A percentile compares a stretch with the other conserved stretches of the same genome.
These are phyloP conservation scores for Sebastiscus albofasciatus DNA, from an alignment of 2,797 vertebrate genomes.

Conservation along the genomic window DNA sequence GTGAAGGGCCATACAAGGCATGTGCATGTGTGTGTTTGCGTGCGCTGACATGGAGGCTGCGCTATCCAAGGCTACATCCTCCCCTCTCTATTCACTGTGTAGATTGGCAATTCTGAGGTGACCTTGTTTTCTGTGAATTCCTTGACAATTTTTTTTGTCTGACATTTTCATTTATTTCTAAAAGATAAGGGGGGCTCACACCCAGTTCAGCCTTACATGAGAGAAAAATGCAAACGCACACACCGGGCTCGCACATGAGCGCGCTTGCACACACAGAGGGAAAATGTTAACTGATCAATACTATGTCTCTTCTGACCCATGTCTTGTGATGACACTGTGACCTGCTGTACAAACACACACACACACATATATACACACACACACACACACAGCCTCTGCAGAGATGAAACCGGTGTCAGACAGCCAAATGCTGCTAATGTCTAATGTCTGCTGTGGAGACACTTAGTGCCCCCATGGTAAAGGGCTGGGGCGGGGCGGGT, in stretches of 20 bases:
- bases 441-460: conserved; percentile 83
- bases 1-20: conserved; percentile 27
- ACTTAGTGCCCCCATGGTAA: conserved; percentile 85
- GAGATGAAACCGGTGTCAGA: conserved; percentile 95
- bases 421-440: conserved; percentile 88
- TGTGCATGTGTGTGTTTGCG: background rate
- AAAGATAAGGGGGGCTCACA: conserved; percentile 73
- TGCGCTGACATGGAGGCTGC: conserved; percentile 14
- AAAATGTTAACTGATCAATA: conserved; percentile 99
- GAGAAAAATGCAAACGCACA: conserved; percentile 14
- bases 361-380: background rate
- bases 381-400: conserved; percentile 72
- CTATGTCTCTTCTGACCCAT: conserved; percentile 85
- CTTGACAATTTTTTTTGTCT: conserved; percentile 90
- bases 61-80: conserved; percentile 40
- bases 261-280: conserved; percentile 50
- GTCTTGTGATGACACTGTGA: conserved; percentile 71
- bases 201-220: conserved; percentile 7
- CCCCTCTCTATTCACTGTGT: conserved; percentile 39
- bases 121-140: conserved; percentile 90
- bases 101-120: conserved; percentile 84
- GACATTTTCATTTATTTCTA: conserved; percentile 92
- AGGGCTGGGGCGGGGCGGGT: conserved; percentile 87
- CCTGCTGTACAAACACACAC: conserved; percentile 61
- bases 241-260: background rate